Conservation (phyloP, 2,797 vertebrate genomes). For the Lagodon rhomboides region DNA sequence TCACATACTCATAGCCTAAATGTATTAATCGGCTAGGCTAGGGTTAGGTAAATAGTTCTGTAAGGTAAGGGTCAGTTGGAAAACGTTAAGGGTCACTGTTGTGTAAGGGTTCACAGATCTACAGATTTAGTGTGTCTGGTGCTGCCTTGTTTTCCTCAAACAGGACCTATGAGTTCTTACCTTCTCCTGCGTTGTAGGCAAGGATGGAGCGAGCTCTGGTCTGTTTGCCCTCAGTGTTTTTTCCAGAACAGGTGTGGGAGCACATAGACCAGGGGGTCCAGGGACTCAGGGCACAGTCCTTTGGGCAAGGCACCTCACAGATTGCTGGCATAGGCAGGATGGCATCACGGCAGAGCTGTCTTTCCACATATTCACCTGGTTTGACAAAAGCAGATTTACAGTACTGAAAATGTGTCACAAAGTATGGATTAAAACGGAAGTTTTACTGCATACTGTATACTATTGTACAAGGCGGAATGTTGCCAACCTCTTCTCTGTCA, state of each 20-base stretch:
- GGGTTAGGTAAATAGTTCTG: no score
- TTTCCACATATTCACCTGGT: constrained; percentile 90
- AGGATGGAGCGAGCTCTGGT: constrained; percentile 92
- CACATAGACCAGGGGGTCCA: constrained; percentile 96
- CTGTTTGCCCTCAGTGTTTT: constrained; percentile 95
- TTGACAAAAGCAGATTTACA: background rate
- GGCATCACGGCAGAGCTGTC: constrained; percentile 94
- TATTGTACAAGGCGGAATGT: no score
- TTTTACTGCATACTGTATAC: no score
- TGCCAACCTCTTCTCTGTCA: no score
- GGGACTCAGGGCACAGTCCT: constrained; percentile 93
- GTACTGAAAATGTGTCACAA: constrained; percentile 9
- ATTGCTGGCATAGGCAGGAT: constrained; percentile 93
- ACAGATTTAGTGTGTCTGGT: background rate
- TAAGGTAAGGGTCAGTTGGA: no score
- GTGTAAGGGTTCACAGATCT: no score
- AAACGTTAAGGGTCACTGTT: no score
- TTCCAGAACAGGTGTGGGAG: constrained; percentile 97
- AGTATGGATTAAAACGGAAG: no score
- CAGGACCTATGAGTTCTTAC: constrained; percentile 70
- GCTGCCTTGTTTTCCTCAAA: background rate
- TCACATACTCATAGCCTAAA: no score
- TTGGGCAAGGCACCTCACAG: constrained; percentile 94
- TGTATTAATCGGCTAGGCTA: no score
- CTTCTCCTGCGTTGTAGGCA: constrained; percentile 92